These are phyloP conservation scores for Drosophila takahashii DNA, from an alignment of 1,140 invertebrate species.

Conservation along the genomic window DNA sequence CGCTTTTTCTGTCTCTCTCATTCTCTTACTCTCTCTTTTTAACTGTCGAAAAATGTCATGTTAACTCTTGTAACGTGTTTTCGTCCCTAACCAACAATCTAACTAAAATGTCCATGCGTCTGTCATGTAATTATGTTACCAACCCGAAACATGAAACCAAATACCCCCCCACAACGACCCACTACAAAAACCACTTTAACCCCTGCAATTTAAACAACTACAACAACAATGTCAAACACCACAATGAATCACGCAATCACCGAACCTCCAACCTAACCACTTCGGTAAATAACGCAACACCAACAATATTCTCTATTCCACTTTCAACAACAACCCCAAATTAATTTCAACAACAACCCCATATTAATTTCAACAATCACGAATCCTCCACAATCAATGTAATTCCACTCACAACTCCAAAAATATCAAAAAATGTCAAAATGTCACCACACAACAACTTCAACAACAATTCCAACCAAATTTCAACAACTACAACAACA, in stretches of 20 bases:
- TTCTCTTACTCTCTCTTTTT: slow-evolving; percentile 9
- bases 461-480: not conserved
- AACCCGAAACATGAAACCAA: slow-evolving; percentile 20
- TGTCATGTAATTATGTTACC: slow-evolving; percentile 63
- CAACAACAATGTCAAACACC: slow-evolving; percentile 27
- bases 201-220: slow-evolving; percentile 8
- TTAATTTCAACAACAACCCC: not conserved
- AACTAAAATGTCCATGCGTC: slow-evolving; percentile 54
- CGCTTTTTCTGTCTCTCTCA: slow-evolving; percentile 21
- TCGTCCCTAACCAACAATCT: slow-evolving; percentile 58
- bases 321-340: not conserved
- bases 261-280: not conserved
- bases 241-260: slow-evolving; percentile 15
- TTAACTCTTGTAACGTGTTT: slow-evolving; percentile 67
- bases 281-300: slow-evolving; percentile 1
- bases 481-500: slow-evolving; percentile 15
- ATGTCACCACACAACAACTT: not conserved
- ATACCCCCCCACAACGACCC: slow-evolving; percentile 19
- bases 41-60: slow-evolving; percentile 45
- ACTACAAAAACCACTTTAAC: slow-evolving; percentile 25
- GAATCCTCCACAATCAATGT: not conserved
- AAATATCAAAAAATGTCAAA: not conserved
- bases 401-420: not conserved
- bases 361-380: not conserved
- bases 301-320: not conserved